Percentiles rank a stretch among this genome's conserved stretches.
Conservation (phyloP, 2,797 vertebrate species). For the Lutjanus argentimaculatus region DNA sequence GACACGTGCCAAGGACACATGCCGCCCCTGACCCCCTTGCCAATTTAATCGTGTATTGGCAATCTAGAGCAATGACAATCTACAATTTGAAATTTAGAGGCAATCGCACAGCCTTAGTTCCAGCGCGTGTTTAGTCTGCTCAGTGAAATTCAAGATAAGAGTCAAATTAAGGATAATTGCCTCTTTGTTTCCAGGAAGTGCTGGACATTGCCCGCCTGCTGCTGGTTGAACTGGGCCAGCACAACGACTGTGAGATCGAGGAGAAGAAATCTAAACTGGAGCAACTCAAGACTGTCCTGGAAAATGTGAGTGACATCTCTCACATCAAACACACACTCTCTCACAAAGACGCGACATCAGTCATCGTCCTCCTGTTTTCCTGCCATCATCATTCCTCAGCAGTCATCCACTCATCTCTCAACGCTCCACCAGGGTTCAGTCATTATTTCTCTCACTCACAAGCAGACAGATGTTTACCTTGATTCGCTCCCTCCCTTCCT, state of each 20-base stretch:
- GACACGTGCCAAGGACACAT: no score
- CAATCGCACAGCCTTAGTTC: no score
- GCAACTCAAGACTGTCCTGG: constrained; percentile 96
- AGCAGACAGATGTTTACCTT: constrained; percentile 47
- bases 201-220: constrained; percentile 96
- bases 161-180: background rate
- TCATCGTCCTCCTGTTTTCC: constrained; percentile 16
- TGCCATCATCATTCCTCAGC: constrained; percentile 21
- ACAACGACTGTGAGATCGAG: constrained; percentile 93
- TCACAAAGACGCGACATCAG: constrained; percentile 8
- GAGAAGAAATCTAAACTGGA: constrained; percentile 97
- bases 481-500: constrained; percentile 40
- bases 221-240: constrained; percentile 91
- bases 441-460: constrained; percentile 34
- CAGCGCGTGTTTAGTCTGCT: constrained; percentile 8
- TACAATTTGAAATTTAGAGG: no score
- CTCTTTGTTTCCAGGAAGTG: constrained; percentile 89
- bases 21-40: no score
- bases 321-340: background rate
- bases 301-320: constrained; percentile 92
- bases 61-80: no score
- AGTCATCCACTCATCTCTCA: constrained; percentile 30
- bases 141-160: background rate
- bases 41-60: no score
- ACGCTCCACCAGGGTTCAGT: constrained; percentile 18